These are phyloP conservation scores for Heliconius erato DNA, from an alignment of 2,888 invertebrate species.

Conservation along the genomic window DNA sequence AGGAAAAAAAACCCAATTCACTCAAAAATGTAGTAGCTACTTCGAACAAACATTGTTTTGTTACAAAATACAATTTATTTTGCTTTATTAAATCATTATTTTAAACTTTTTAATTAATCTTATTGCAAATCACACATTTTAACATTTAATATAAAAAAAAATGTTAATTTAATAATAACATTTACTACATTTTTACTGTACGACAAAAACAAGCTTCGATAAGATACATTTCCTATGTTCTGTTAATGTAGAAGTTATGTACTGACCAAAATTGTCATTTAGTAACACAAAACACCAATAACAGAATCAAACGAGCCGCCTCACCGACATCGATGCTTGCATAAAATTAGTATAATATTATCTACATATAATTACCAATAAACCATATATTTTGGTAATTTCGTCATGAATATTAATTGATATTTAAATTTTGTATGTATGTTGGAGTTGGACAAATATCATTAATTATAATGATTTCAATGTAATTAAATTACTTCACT, in stretches of 20 bases:
- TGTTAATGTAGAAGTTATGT: not conserved
- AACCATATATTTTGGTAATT: constrained; percentile 3
- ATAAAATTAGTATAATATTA: constrained; percentile 17
- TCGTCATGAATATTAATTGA: constrained; percentile 13
- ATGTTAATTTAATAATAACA: too few species aligned
- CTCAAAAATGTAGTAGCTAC: too few species aligned
- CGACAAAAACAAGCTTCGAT: not conserved
- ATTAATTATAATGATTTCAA: not conserved
- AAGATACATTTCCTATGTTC: not conserved
- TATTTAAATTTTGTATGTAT: constrained; percentile 11
- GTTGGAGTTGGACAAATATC: not conserved
- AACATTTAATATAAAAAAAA: too few species aligned
- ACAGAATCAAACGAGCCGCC: not conserved
- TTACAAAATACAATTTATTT: too few species aligned
- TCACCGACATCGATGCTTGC: constrained; percentile 6
- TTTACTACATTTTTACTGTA: too few species aligned
- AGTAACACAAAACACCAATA: not conserved
- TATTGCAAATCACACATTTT: too few species aligned
- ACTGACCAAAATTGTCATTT: not conserved
- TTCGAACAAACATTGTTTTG: too few species aligned
- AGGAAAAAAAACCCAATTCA: too few species aligned
- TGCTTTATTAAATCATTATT: too few species aligned
- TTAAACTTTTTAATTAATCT: too few species aligned
- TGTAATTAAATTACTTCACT: not conserved
- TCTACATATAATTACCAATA: constrained; percentile 5